phyloP scores from a whole-genome alignment of 2,113 vertebrate species.

The Saguinus midas region DNA sequence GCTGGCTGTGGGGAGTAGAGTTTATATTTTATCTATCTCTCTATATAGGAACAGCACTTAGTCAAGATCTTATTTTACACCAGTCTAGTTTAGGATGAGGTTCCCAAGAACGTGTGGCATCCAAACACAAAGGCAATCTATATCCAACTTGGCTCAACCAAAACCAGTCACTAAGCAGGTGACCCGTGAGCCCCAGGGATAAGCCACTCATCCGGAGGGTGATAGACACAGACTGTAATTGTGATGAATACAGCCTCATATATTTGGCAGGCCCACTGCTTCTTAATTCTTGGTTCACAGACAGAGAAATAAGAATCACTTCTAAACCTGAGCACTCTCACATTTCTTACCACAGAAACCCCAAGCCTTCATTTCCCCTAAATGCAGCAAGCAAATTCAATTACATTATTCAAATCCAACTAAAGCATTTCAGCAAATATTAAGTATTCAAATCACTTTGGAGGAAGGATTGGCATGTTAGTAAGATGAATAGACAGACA shows the following conservation, averaged over 20 bases:
- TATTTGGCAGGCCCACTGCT: background rate
- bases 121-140: background rate
- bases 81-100: background rate
- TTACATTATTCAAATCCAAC: constrained; percentile 63
- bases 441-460: constrained; percentile 53
- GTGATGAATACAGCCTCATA: background rate
- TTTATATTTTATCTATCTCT: background rate
- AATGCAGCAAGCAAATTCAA: constrained; percentile 54
- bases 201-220: background rate
- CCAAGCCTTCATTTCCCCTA: constrained; percentile 57
- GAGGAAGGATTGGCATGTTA: constrained; percentile 39
- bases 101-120: background rate
- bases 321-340: constrained; percentile 41
- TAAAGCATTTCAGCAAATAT: constrained; percentile 67
- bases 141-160: background rate
- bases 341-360: constrained; percentile 37
- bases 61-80: background rate
- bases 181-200: background rate
- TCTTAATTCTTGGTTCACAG: constrained; percentile 26
- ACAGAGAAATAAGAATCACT: constrained; percentile 47
- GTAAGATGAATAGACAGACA: constrained; percentile 24
- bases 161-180: background rate
- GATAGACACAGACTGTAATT: background rate
- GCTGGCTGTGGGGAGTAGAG: background rate
- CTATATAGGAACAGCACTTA: background rate